Evolutionary conservation across 2,797 vertebrate species (phyloP).

Genomic region (Neoniphon sammara): DNA sequence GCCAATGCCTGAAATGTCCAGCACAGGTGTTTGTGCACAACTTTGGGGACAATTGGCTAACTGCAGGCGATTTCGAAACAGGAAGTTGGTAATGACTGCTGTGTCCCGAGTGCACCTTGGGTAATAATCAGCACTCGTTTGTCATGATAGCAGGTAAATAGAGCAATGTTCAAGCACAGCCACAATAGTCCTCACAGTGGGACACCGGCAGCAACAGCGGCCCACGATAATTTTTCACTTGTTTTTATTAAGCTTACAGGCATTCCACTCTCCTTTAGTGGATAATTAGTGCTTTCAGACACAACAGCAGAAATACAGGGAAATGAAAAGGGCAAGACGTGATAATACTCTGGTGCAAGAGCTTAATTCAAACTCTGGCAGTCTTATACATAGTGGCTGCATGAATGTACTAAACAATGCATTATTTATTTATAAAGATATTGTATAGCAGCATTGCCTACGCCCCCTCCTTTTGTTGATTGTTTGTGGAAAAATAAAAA

Average conservation of each 20-base stretch:
- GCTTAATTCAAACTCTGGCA: slow-evolving; percentile 30
- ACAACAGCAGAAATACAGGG: slow-evolving; percentile 8
- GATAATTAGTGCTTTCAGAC: slow-evolving; percentile 57
- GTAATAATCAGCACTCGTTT: slow-evolving; percentile 82
- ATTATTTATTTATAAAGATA: slow-evolving; percentile 53
- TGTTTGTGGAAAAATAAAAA: slow-evolving; percentile 9
- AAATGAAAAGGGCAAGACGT: slow-evolving; percentile 61
- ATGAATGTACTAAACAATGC: slow-evolving; percentile 41
- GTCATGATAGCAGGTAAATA: slow-evolving; percentile 82
- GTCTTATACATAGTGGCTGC: slow-evolving; percentile 31
- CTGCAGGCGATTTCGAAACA: slow-evolving; percentile 68
- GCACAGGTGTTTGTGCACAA: slow-evolving; percentile 77
- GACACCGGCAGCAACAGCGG: slow-evolving; percentile 49
- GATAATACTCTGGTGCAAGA: slow-evolving; percentile 17
- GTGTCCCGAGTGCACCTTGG: slow-evolving; percentile 75
- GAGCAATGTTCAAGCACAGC: slow-evolving; percentile 43
- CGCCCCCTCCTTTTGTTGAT: slow-evolving; percentile 27
- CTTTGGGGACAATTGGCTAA: slow-evolving; percentile 69
- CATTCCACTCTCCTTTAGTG: slow-evolving; percentile 12
- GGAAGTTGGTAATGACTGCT: slow-evolving; percentile 77
- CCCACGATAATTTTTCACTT: slow-evolving; percentile 55
- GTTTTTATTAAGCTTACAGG: slow-evolving; percentile 53
- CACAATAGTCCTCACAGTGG: slow-evolving; percentile 57
- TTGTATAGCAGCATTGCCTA: slow-evolving; percentile 43
- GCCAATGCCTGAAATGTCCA: slow-evolving; percentile 67